Evolutionary conservation across 2,797 vertebrate species (phyloP).

Genomic region (Apogon talboti): DNA sequence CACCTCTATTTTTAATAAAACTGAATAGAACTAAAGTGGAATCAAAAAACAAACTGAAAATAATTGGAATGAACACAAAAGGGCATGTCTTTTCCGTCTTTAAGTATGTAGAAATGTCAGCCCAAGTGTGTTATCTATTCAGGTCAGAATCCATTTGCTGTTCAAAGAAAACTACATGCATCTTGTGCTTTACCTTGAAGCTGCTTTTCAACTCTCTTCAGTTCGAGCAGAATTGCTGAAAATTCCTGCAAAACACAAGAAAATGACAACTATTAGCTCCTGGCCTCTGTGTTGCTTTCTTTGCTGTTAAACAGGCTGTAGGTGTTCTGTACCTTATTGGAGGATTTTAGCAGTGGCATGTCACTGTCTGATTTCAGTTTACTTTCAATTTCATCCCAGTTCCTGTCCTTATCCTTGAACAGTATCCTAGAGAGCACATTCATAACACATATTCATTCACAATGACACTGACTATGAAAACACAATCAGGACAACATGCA

Average conservation of each 20-base stretch:
- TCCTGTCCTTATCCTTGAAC: conserved; percentile 97
- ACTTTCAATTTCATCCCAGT: conserved; percentile 97
- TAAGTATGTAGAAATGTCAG: too few species aligned
- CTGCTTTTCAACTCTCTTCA: conserved; percentile 96
- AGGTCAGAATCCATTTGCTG: neutral
- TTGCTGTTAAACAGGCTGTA: neutral
- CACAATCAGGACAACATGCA: neutral
- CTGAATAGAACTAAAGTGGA: too few species aligned
- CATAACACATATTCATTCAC: conserved; percentile 1
- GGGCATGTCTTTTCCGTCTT: too few species aligned
- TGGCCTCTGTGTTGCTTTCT: neutral
- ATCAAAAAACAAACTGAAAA: too few species aligned
- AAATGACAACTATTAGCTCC: neutral
- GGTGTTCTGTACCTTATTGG: conserved; percentile 89
- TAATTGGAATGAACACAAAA: too few species aligned
- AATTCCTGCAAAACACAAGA: conserved; percentile 87
- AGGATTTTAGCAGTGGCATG: conserved; percentile 94
- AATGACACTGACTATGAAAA: neutral
- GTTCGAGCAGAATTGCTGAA: conserved; percentile 94
- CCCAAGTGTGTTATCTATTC: neutral
- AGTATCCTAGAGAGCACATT: conserved; percentile 86
- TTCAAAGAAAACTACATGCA: neutral
- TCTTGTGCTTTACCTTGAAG: conserved; percentile 88
- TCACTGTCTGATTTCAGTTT: conserved; percentile 93
- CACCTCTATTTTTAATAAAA: too few species aligned